These are phyloP conservation scores for Ambastaia sidthimunki DNA, from an alignment of 2,797 vertebrate genomes.

Conservation along the genomic window DNA sequence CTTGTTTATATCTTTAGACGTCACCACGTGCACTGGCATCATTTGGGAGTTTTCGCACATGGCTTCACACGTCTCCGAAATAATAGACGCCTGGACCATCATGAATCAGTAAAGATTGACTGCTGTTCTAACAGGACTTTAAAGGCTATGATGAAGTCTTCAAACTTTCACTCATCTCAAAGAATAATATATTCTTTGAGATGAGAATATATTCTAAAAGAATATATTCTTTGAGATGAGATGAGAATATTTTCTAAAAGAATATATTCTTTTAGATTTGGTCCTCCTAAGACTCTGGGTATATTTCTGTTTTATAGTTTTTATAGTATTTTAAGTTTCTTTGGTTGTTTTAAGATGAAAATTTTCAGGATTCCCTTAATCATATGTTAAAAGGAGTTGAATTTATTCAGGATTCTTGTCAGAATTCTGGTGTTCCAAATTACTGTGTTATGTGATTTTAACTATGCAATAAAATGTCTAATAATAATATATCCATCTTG, in stretches of 20 bases:
- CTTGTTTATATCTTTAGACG: constrained; percentile 75
- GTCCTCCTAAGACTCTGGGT: background rate
- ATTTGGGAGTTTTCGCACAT: constrained; percentile 85
- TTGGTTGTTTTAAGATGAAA: background rate
- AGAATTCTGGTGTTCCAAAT: background rate
- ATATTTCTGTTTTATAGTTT: background rate
- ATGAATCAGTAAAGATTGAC: background rate
- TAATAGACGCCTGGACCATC: constrained; percentile 73
- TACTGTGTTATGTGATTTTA: background rate
- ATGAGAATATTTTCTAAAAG: too few species aligned
- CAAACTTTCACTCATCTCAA: background rate
- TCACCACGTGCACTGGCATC: constrained; percentile 77
- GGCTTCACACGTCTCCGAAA: constrained; percentile 83
- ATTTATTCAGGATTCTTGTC: background rate
- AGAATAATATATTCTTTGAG: too few species aligned
- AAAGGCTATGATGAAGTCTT: background rate
- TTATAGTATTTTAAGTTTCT: background rate
- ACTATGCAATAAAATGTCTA: background rate
- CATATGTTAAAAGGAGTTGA: background rate
- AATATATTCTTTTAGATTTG: background rate
- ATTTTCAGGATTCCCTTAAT: background rate
- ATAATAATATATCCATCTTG: background rate
- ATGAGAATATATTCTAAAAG: constrained; percentile 1
- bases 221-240: too few species aligned
- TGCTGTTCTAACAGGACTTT: background rate